Evolutionary conservation across 2,113 vertebrate genomes (phyloP), one percentile per base, ranked within the genome.

Genomic region (Phylloscopus trochiloides): DNA sequence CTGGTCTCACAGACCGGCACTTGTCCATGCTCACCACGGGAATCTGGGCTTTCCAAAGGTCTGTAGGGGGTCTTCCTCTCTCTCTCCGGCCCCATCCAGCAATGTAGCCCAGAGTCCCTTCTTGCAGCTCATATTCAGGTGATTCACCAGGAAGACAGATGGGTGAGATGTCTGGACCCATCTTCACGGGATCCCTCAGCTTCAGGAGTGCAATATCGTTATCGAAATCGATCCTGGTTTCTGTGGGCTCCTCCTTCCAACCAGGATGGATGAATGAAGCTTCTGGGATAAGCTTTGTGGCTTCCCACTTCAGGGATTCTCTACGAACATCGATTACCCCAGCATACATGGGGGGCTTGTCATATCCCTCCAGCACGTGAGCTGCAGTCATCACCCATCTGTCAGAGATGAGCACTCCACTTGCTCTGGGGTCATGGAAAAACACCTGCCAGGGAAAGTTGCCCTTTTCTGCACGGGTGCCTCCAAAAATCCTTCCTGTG

Each of bases 321-420:
- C 3, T 32, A 3, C 11, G 29, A 43, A 97, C 55, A 3, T 31
- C 8, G 14, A 87, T 86, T 10, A 94, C 65, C 6, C 98, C 98
- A n/a, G 88, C 97, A 4, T 97, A 98, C 97, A 98, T 97, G 3
- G 8, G 7, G 7, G 97, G 97, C 5, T 57, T 63, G 3, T 31
- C 21, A 0, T 45, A 55, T 1, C 8, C 81, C 1, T 98, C 97
- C 82, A 98, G 74, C 1, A 98, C 97, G 0, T 98, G 98, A 31
- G 98, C 98, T 16, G 98, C 98, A 6, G 98, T 98, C 91, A 98
- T 91, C 24, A 98, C 97, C 98, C 98, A 98, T n/a, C 91, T 86
- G 25, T 98, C 98, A 4, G 97, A 96, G 29, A 98, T 97, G 31
- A 98, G 98, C 10, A 97, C 98, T 0, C 98, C 98, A 1, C 95